A percentile compares a stretch with the other conserved stretches of the same genome.
Conservation (phyloP, 2,888 invertebrate species). For the Cataglyphis albicans region DNA sequence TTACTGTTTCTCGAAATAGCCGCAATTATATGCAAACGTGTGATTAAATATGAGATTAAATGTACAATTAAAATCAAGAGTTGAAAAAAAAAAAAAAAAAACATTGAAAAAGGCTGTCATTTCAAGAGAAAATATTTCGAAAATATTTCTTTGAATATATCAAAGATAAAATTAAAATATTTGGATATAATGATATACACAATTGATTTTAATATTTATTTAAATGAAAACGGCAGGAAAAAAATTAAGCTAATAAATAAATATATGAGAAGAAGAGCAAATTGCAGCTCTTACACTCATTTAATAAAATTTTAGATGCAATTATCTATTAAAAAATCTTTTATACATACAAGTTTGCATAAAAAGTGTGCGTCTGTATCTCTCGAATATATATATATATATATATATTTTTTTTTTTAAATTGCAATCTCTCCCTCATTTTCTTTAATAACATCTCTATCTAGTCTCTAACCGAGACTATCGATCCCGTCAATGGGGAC, state of each 20-base stretch:
- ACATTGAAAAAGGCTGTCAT: too few relatives aligned
- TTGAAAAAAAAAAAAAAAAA: neutral
- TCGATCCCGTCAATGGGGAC: constrained; percentile 35
- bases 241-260: neutral
- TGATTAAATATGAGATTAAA: neutral
- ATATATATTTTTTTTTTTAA: too few relatives aligned
- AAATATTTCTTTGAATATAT: too few relatives aligned
- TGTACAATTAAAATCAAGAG: neutral
- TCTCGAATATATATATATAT: too few relatives aligned
- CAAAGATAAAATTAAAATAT: neutral
- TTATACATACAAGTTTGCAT: neutral
- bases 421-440: neutral
- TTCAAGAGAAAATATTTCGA: too few relatives aligned
- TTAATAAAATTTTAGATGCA: neutral
- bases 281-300: neutral
- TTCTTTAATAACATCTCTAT: neutral
- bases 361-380: neutral
- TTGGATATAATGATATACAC: neutral
- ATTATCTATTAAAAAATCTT: neutral
- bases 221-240: neutral
- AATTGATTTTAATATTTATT: neutral
- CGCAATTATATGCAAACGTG: neutral
- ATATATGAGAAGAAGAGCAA: neutral
- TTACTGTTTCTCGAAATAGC: neutral
- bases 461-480: neutral